These are phyloP conservation scores for Acanthurus lineatus DNA, from an alignment of 2,797 vertebrate species.

Conservation along the genomic window DNA sequence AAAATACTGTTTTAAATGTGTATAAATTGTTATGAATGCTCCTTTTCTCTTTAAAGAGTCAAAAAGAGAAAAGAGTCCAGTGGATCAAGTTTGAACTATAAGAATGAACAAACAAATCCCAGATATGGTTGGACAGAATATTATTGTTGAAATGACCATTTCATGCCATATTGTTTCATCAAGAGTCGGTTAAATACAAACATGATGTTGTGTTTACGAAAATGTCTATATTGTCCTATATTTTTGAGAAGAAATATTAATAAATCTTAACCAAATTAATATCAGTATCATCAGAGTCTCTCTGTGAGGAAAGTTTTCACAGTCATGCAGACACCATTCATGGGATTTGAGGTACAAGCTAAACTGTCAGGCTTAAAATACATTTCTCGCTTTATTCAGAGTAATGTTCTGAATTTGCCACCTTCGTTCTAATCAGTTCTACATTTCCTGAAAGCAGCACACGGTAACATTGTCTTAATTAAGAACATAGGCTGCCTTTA, in stretches of 20 bases:
- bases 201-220: background rate
- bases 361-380: constrained; percentile 32
- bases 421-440: constrained; percentile 57
- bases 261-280: background rate
- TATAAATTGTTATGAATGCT: background rate
- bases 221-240: background rate
- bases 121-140: background rate
- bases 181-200: background rate
- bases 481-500: constrained; percentile 63
- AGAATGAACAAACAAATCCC: constrained; percentile 1
- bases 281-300: background rate
- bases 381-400: constrained; percentile 35
- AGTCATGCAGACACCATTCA: background rate
- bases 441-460: constrained; percentile 64
- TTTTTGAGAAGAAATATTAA: background rate
- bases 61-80: no score
- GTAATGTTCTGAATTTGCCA: constrained; percentile 38
- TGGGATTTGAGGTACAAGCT: constrained; percentile 31
- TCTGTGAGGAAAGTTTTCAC: constrained; percentile 17
- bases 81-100: background rate
- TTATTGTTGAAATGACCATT: constrained; percentile 1
- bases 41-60: constrained; percentile 5
- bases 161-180: background rate
- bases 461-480: constrained; percentile 62
- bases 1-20: background rate